Evolutionary conservation across 2,113 vertebrate species (phyloP), one percentile per base, ranked within the genome.

Genomic region (Azemiops feae): DNA sequence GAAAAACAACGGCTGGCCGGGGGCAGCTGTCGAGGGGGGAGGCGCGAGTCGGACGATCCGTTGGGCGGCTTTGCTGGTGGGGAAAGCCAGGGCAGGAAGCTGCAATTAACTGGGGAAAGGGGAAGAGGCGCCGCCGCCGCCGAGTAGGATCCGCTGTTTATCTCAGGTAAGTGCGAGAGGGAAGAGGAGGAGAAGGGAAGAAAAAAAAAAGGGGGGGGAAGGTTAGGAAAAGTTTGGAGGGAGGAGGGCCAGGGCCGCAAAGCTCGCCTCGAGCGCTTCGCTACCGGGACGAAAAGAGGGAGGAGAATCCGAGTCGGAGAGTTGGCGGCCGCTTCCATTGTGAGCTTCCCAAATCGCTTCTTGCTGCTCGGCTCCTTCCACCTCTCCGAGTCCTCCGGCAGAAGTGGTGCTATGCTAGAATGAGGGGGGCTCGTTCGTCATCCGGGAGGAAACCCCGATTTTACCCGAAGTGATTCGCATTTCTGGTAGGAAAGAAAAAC

Each of bases 1-100:
- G 34, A 39, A 39, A 81, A 81, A 20, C 34, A 81, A 43, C 34
- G 55, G 57, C 25, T 14, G 88, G 34, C 14, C 39, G 11, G 39
- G 27, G 39, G 57, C 89, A 57, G 94, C 12, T 86, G 93, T 91
- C 54, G 74, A 92, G 92, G 91, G 45, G 43, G 64, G 14, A 69
- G 86, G 47, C 50, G 87, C 50, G 30, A n/a, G n/a, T n/a, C 30
- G 87, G 87, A 55, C 30, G 52, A 34, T n/a, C 87, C 87, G 87
- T 53, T 52, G 53, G 27, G 85, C 12, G 47, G 12, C 23, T 50
- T 52, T 2, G 85, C 47, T 50, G 11, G 47, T 52, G 11, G 12
- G 25, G 85, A 47, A 27, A 87, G 85, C 85, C 43, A 10, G 45
- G 22, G 10, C 39, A 30, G 85, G 85, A 87, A 34, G 14, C n/a